Conservation (phyloP, 2,113 vertebrate genomes). For the Hippocampus barbouri region DNA sequence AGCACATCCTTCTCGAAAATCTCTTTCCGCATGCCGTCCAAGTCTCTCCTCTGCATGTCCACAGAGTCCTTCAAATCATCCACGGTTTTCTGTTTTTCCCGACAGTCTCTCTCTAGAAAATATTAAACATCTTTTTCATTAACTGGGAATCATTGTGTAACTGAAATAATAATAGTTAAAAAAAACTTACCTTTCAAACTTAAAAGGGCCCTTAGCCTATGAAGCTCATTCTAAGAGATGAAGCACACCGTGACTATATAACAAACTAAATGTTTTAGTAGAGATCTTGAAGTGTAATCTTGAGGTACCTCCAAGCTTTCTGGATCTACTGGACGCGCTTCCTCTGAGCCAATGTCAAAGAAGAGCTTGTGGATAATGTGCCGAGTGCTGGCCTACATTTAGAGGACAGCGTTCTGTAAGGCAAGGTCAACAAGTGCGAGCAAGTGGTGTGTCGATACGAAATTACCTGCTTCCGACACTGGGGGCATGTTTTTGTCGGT, state of each 20-base stretch:
- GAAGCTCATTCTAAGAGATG: constrained; percentile 85
- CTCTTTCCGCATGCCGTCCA: constrained; percentile 78
- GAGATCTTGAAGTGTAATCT: background rate
- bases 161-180: too few relatives aligned
- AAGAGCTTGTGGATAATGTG: constrained; percentile 90
- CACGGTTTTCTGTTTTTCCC: constrained; percentile 76
- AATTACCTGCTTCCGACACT: constrained; percentile 88
- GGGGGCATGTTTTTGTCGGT: constrained; percentile 88
- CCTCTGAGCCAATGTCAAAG: constrained; percentile 84
- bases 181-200: constrained; percentile 79
- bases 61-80: constrained; percentile 79
- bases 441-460: background rate
- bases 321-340: constrained; percentile 73
- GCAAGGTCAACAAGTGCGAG: background rate
- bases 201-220: constrained; percentile 77
- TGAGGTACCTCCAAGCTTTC: constrained; percentile 83
- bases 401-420: background rate
- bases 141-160: background rate
- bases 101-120: constrained; percentile 77
- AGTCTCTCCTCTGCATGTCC: constrained; percentile 79
- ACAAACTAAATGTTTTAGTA: too few relatives aligned
- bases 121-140: background rate
- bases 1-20: constrained; percentile 82
- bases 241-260: background rate
- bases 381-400: constrained; percentile 81